phyloP scores from a whole-genome alignment of 2,888 invertebrate genomes.

The Pycnomerus fuliginosus region DNA sequence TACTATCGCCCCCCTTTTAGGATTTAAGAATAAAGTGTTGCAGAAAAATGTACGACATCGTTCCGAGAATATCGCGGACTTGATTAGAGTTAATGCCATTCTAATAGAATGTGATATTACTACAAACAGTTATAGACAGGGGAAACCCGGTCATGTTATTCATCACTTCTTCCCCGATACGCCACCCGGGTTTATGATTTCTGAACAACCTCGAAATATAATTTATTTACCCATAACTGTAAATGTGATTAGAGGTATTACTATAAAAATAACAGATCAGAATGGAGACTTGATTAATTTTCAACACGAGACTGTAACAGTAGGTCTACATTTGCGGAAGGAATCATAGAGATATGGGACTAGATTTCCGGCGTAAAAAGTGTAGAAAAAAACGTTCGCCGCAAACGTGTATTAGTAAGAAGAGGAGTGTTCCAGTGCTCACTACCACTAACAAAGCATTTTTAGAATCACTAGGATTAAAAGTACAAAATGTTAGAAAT shows the following conservation, averaged over 20 bases:
- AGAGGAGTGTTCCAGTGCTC: background rate
- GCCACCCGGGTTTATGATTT: constrained; percentile 18
- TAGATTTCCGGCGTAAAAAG: background rate
- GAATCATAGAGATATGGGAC: background rate
- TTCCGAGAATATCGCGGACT: background rate
- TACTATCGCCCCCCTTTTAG: background rate
- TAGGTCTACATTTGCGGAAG: constrained; percentile 7
- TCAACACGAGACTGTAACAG: constrained; percentile 7
- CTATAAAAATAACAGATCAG: constrained; percentile 16
- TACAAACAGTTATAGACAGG: constrained; percentile 26
- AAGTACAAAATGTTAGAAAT: constrained; percentile 27
- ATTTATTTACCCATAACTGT: constrained; percentile 10
- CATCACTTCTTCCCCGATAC: constrained; percentile 15
- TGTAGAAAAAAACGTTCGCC: constrained; percentile 9
- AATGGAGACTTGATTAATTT: constrained; percentile 5
- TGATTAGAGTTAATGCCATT: background rate
- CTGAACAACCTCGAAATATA: constrained; percentile 8
- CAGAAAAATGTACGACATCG: background rate
- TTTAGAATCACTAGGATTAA: constrained; percentile 17
- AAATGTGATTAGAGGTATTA: constrained; percentile 6
- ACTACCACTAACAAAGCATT: constrained; percentile 11
- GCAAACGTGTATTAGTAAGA: background rate
- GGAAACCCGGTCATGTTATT: constrained; percentile 3
- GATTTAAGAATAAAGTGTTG: background rate
- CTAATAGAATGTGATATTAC: constrained; percentile 15